Base-by-base conservation (phyloP, 2,113 vertebrate genomes). In the Limnothrissa miodon region DNA sequence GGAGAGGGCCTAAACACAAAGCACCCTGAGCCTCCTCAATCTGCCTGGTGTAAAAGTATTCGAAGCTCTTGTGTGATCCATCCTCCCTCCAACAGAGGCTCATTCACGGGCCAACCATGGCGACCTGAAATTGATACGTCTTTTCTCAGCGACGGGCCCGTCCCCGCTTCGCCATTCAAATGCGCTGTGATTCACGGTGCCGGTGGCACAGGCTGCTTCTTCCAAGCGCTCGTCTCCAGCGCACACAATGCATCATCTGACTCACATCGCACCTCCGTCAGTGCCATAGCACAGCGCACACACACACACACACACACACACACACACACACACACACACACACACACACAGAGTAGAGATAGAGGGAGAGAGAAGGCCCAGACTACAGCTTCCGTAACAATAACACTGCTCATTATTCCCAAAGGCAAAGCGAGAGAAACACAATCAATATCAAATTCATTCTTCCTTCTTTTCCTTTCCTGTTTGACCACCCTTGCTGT, bases 161-260 rank as follows among this genome's bases (percentile, higher is more conserved):
- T 33, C 66, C 66, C 66, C 33, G 10, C 33, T 9, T 25, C 59
- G 66, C 66, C 66, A 74, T 74, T 74, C 66, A 74, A 19, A 74
- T 74, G 66, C 29, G 11, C 13, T 15, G 66, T 74, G 66, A 74
- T 74, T 74, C 66, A 36, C 66, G 33, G 25, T 10, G 33, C 13
- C 4, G 66, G 29, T 1, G 66, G 66, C 66, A 33, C 66, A 29
- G 66, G 66, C 66, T 11, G 66, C 36, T 36, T 74, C 66, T 33
- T 39, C 66, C 21, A 11, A 17, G 66, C 15, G 11, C 19, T 36
- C 66, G 11, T 36, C 66, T 33, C 25, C 66, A 4, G 29, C 66
- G 29, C 66, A 74, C 66, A 74, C 66, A 33, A 74, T 74, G 66
- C 66, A 74, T 74, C 33, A 74, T 74, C 66, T 74, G 66, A 74